Evolutionary conservation across 2,113 vertebrate species (phyloP).

Genomic region (Atrichornis clamosus): DNA sequence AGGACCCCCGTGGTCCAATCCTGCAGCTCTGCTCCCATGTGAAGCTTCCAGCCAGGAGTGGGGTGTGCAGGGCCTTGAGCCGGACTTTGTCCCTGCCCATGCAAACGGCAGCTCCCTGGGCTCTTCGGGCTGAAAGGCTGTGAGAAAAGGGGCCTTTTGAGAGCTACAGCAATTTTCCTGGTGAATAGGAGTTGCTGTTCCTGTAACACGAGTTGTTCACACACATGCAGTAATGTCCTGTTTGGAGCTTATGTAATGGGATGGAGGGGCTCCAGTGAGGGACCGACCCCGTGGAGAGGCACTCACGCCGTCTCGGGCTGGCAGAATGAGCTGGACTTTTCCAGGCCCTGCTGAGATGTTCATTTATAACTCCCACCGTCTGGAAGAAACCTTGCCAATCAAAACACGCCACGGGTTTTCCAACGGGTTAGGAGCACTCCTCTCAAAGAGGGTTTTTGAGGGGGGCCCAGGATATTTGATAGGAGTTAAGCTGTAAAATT

Average conservation of each 20-base stretch:
- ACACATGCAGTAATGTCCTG: constrained; percentile 73
- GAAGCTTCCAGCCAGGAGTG: not conserved
- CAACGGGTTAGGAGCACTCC: constrained; percentile 77
- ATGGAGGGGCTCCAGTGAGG: constrained; percentile 78
- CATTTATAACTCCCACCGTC: constrained; percentile 84
- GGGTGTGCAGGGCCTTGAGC: not conserved
- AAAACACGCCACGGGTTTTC: constrained; percentile 81
- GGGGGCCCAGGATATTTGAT: constrained; percentile 78
- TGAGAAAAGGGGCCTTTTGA: constrained; percentile 7
- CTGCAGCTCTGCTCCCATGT: not conserved
- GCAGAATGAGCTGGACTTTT: constrained; percentile 79
- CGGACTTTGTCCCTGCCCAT: fast-evolving
- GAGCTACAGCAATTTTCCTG: not conserved
- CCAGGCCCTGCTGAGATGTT: constrained; percentile 80
- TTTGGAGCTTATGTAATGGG: constrained; percentile 80
- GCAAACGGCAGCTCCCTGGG: not conserved
- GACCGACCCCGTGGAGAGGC: constrained; percentile 59
- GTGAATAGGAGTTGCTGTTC: constrained; percentile 70
- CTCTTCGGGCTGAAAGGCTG: not conserved
- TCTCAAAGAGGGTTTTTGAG: constrained; percentile 79
- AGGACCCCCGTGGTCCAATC: not conserved
- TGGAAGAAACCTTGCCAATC: constrained; percentile 81
- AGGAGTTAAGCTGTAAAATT: constrained; percentile 83
- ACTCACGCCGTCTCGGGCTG: constrained; percentile 63
- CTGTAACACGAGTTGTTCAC: constrained; percentile 50